Percentiles rank a stretch among this genome's conserved stretches.
phyloP scores from a whole-genome alignment of 2,113 vertebrate species.

The Alexandromys fortis region DNA sequence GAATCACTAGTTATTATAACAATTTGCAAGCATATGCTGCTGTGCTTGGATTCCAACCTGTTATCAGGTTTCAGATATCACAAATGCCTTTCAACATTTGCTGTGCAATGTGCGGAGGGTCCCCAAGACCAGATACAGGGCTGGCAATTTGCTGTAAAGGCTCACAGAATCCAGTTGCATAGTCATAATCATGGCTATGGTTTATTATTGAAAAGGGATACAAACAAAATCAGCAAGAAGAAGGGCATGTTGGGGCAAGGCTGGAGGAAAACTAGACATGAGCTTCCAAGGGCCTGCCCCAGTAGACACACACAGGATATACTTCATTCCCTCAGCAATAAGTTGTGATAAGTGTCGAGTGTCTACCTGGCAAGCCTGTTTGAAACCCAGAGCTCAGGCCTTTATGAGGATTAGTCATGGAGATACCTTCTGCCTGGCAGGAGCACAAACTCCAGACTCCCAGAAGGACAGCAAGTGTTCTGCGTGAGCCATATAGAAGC shows the following conservation, averaged over 20 bases:
- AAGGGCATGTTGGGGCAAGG: background rate
- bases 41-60: background rate
- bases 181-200: background rate
- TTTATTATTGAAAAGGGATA: background rate
- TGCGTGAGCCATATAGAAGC: background rate
- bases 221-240: constrained; percentile 9
- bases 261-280: background rate
- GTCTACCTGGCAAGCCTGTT: background rate
- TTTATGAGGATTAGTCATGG: background rate
- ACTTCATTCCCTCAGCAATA: background rate
- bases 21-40: background rate
- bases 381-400: background rate
- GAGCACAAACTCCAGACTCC: background rate
- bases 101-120: background rate
- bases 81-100: background rate
- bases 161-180: background rate
- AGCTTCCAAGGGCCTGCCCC: background rate
- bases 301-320: background rate
- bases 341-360: background rate
- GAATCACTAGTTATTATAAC: background rate
- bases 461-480: background rate
- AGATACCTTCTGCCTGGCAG: background rate
- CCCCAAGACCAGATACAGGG: background rate
- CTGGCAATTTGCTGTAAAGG: background rate
- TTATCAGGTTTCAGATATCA: constrained; percentile 10